These are phyloP conservation scores for Monopis laevigella DNA, from an alignment of 2,888 invertebrate genomes.

Conservation along the genomic window DNA sequence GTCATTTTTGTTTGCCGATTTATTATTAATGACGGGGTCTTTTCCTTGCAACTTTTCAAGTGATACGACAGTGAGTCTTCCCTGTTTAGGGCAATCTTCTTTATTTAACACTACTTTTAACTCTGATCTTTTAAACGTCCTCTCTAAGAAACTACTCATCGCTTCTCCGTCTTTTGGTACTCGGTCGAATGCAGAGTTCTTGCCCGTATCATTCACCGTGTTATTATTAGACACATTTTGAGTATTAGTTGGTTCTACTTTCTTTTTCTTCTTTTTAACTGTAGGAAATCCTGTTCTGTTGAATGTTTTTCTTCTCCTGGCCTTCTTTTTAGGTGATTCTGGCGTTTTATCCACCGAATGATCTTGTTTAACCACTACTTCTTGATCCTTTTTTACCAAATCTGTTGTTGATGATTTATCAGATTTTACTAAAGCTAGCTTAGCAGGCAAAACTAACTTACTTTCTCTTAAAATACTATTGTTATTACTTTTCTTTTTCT, in stretches of 20 bases:
- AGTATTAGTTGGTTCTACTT: constrained; percentile 38
- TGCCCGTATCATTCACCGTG: constrained; percentile 48
- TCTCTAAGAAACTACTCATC: constrained; percentile 71
- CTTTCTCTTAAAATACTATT: constrained; percentile 54
- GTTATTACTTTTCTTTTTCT: constrained; percentile 51
- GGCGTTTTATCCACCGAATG: constrained; percentile 30
- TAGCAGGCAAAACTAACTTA: constrained; percentile 50
- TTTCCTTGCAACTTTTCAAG: constrained; percentile 69
- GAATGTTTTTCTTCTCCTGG: constrained; percentile 78
- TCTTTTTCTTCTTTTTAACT: constrained; percentile 84
- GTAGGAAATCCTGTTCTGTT: constrained; percentile 91
- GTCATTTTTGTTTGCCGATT: constrained; percentile 20
- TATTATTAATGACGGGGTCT: constrained; percentile 28
- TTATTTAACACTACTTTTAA: constrained; percentile 59
- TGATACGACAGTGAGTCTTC: constrained; percentile 68
- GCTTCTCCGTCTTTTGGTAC: constrained; percentile 77
- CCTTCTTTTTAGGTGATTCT: constrained; percentile 44
- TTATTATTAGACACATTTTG: constrained; percentile 38
- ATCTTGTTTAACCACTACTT: constrained; percentile 22
- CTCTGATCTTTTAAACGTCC: constrained; percentile 58
- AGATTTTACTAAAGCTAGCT: constrained; percentile 43
- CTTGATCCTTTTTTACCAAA: constrained; percentile 35
- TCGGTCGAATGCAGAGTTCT: constrained; percentile 67
- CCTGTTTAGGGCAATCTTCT: constrained; percentile 60
- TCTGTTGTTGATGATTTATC: constrained; percentile 41